Evolutionary conservation across 2,797 vertebrate genomes (phyloP).

Genomic region (Sebastes baramenuke): DNA sequence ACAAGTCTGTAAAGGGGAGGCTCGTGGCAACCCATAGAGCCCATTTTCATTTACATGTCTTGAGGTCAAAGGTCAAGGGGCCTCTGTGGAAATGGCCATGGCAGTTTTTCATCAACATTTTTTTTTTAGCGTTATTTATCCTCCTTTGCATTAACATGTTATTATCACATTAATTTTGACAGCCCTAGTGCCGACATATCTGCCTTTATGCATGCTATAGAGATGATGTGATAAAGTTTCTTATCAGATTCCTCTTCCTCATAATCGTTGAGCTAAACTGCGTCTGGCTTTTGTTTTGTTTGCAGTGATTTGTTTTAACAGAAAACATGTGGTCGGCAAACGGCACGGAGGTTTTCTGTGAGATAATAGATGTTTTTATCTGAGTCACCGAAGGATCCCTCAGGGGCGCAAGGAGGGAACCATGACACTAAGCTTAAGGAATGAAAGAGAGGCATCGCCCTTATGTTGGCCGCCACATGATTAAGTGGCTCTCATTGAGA

Average conservation of each 20-base stretch:
- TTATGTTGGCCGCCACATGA: conserved; percentile 26
- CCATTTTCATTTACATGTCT: no score
- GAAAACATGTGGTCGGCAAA: conserved; percentile 42
- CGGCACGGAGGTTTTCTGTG: conserved; percentile 8
- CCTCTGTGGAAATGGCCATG: no score
- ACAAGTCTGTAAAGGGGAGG: no score
- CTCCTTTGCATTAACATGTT: no score
- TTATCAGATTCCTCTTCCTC: neutral
- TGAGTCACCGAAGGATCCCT: conserved; percentile 45
- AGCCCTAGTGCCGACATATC: neutral
- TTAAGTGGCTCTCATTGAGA: conserved; percentile 40
- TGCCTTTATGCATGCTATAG: neutral
- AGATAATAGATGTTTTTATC: conserved; percentile 43
- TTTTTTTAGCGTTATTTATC: no score
- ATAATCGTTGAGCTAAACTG: neutral
- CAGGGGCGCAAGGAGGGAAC: conserved; percentile 43
- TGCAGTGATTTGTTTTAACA: conserved; percentile 34
- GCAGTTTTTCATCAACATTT: no score
- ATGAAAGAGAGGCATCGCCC: conserved; percentile 52
- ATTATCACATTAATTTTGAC: no score
- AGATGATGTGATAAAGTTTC: neutral
- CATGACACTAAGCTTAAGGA: conserved; percentile 60
- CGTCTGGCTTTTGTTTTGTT: conserved; percentile 20
- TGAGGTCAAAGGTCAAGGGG: no score
- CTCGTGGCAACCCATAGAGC: no score